Conservation (phyloP, 2,888 invertebrate genomes). For the Polydrusus cervinus region DNA sequence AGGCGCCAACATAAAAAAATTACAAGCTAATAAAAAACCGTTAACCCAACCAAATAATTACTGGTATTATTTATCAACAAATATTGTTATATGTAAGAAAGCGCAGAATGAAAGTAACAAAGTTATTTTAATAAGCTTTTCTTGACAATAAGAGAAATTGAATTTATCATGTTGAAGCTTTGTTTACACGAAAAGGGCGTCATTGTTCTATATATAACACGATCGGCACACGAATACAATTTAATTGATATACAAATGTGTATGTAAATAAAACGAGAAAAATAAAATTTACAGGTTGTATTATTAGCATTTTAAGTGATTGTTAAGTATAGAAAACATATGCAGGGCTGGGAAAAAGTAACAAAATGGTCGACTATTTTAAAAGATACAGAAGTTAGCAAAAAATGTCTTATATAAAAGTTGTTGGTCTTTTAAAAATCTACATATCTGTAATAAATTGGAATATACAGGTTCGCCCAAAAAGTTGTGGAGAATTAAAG, state of each 20-base stretch:
- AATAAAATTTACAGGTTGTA: constrained; percentile 16
- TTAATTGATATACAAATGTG: constrained; percentile 45
- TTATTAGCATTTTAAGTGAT: constrained; percentile 24
- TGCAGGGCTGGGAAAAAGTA: no score
- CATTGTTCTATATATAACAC: constrained; percentile 46
- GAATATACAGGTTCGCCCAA: no score
- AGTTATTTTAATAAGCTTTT: constrained; percentile 14
- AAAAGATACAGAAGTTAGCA: no score
- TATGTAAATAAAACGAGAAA: constrained; percentile 35
- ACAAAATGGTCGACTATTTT: no score
- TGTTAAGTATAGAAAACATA: not conserved
- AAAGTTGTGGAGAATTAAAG: no score
- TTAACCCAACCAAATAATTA: constrained; percentile 15
- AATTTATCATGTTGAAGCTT: constrained; percentile 43
- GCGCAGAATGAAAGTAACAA: constrained; percentile 12
- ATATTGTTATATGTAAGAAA: not conserved
- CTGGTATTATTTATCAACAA: not conserved
- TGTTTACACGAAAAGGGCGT: constrained; percentile 52
- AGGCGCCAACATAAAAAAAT: not conserved
- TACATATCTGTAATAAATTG: no score
- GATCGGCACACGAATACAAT: constrained; percentile 43
- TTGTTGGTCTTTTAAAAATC: no score
- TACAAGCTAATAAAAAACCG: constrained; percentile 1
- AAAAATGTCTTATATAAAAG: no score
- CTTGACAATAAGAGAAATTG: constrained; percentile 44